Conservation (phyloP, 1,140 invertebrate genomes). For the fruit fly (Drosophila melanogaster) region Release_6_plus_ISO1_MT NT_037436.4:13437001-13437500, state of each 20-base stretch:
- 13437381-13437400: neutral
- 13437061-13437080: no score
- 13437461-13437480: neutral
- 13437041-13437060: neutral
- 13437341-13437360: constrained; percentile 17
- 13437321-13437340: neutral
- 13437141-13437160: constrained; percentile 52
- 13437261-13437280: constrained; percentile 30
- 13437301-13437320: neutral
- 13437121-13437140: constrained; percentile 33
- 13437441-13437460: neutral
- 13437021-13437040: constrained; percentile 46
- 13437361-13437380: neutral
- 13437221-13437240: constrained; percentile 45
- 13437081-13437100: constrained; percentile 50
- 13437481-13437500: no score
- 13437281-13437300: constrained; percentile 26
- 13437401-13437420: neutral
- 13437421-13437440: neutral
- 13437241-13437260: constrained; percentile 56
- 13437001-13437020: constrained; percentile 20
- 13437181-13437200: constrained; percentile 51
- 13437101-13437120: constrained; percentile 9
- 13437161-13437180: constrained; percentile 1
- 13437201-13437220: constrained; percentile 45